phyloP scores from a whole-genome alignment of 2,113 vertebrate genomes.

The Oenanthe melanoleuca region DNA sequence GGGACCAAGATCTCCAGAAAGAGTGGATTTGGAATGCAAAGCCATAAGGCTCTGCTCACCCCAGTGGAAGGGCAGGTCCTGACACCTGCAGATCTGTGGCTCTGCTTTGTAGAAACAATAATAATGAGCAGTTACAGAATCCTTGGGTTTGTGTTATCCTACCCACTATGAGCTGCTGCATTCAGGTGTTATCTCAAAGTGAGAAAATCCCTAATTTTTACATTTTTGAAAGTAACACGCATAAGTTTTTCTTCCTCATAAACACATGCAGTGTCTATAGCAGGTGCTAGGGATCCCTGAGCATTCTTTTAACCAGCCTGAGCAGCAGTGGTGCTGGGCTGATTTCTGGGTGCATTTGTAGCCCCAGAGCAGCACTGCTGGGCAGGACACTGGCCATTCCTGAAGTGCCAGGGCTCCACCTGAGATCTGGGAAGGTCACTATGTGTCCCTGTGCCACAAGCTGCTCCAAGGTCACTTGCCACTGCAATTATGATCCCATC shows the following conservation, averaged over 20 bases:
- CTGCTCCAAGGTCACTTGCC: fast-evolving
- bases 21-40: not conserved
- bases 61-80: not conserved
- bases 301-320: not conserved
- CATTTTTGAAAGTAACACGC: not conserved
- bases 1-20: not conserved
- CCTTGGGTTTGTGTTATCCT: not conserved
- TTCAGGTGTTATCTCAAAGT: not conserved
- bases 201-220: not conserved
- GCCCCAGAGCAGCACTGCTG: not conserved
- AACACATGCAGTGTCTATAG: not conserved
- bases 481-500: fast-evolving
- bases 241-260: not conserved
- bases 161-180: not conserved
- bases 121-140: not conserved
- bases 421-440: fast-evolving
- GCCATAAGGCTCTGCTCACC: not conserved
- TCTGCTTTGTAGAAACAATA: not conserved
- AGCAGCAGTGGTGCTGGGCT: not conserved
- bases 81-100: not conserved
- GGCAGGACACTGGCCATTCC: fast-evolving
- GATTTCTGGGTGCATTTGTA: fast-evolving
- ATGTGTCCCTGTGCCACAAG: not conserved
- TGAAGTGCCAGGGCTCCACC: not conserved
- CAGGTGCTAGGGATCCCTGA: not conserved